A percentile compares a stretch with the other conserved stretches of the same genome.
These are phyloP conservation scores for Ennomos fuscantarius DNA, from an alignment of 2,888 invertebrate genomes.

Conservation along the genomic window DNA sequence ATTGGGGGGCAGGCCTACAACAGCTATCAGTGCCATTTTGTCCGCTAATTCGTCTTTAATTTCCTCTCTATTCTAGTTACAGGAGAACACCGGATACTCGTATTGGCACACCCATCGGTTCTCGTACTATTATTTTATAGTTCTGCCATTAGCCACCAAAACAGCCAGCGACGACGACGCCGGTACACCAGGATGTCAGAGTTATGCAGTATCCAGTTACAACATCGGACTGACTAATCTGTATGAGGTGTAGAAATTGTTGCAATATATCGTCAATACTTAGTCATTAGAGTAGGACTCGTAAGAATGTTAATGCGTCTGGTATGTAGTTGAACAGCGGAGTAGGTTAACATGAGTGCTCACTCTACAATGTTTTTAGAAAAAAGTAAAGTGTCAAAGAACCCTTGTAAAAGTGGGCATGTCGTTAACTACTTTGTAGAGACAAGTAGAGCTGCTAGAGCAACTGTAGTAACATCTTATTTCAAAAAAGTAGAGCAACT, in stretches of 20 bases:
- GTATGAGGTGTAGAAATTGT: slow-evolving; percentile 37
- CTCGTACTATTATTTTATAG: too few species aligned
- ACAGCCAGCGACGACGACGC: slow-evolving; percentile 36
- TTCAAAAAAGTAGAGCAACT: slow-evolving; percentile 1
- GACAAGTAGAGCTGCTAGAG: slow-evolving; percentile 17
- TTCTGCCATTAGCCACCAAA: too few species aligned
- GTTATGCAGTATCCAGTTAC: slow-evolving; percentile 52
- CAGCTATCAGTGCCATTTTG: too few species aligned
- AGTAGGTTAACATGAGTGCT: slow-evolving; percentile 27
- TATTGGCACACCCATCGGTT: too few species aligned
- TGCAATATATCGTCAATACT: slow-evolving; percentile 34
- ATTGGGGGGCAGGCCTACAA: too few species aligned
- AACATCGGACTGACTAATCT: slow-evolving; percentile 38
- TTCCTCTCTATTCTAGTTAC: too few species aligned
- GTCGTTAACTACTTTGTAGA: slow-evolving; percentile 15
- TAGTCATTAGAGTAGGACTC: slow-evolving; percentile 26
- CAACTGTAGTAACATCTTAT: slow-evolving; percentile 6
- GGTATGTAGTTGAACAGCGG: slow-evolving; percentile 22
- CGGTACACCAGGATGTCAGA: slow-evolving; percentile 61
- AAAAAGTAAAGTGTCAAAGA: slow-evolving; percentile 33
- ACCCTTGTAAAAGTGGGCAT: slow-evolving; percentile 14
- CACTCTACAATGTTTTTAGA: slow-evolving; percentile 19
- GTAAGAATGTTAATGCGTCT: slow-evolving; percentile 35
- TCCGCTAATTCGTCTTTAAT: too few species aligned
- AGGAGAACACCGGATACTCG: too few species aligned